Evolutionary conservation across 1,140 invertebrate species (phyloP).

Genomic region (Lysiphlebus fabarum): DNA sequence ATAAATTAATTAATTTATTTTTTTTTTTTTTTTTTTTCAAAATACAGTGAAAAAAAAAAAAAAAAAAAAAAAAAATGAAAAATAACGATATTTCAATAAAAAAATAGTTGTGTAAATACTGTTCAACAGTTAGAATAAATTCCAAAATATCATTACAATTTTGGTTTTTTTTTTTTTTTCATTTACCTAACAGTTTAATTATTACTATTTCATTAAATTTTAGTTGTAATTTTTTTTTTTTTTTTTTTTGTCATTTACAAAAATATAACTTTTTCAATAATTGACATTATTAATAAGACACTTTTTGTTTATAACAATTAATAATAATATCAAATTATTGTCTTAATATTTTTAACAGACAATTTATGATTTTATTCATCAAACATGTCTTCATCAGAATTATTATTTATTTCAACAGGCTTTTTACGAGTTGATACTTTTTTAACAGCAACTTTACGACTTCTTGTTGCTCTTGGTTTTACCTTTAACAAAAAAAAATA

Average conservation of each 20-base stretch:
- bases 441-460: conserved; percentile 25
- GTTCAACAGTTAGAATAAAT: conserved; percentile 26
- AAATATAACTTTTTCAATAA: conserved; percentile 3
- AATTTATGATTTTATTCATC: conserved; percentile 26
- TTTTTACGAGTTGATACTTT: conserved; percentile 18
- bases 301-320: conserved; percentile 8
- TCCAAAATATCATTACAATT: too few species aligned
- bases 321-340: background rate
- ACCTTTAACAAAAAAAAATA: too few species aligned
- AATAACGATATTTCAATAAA: conserved; percentile 4
- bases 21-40: background rate
- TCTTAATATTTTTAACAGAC: conserved; percentile 8
- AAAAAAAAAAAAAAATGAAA: conserved; percentile 7
- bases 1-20: conserved; percentile 6
- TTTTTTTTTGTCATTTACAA: conserved; percentile 6
- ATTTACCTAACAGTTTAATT: too few species aligned
- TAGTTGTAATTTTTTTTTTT: too few species aligned
- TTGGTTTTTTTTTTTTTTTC: too few species aligned
- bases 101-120: conserved; percentile 25
- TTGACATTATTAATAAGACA: conserved; percentile 12
- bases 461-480: conserved; percentile 32
- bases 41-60: background rate
- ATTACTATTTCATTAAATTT: too few species aligned
- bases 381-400: conserved; percentile 44
- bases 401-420: conserved; percentile 4